Conservation (phyloP, 2,797 vertebrate genomes). For the Coluber constrictor region DNA sequence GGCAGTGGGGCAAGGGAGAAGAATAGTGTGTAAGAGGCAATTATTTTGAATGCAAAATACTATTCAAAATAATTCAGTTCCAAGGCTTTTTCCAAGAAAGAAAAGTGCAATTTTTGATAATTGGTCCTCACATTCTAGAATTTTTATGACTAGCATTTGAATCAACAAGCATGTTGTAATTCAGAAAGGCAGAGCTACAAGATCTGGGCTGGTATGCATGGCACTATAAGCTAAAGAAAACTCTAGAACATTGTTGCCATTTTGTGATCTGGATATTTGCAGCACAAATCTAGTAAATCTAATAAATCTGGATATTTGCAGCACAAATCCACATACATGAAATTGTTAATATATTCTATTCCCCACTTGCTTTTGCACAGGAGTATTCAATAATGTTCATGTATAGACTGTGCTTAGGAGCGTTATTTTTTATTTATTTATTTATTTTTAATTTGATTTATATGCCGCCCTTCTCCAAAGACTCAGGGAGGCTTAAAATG, state of each 20-base stretch:
- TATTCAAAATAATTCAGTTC: background rate
- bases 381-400: background rate
- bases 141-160: background rate
- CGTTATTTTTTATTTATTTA: too few species aligned
- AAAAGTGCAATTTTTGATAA: background rate
- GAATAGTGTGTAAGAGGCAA: background rate
- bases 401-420: background rate
- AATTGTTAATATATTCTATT: background rate
- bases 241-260: background rate
- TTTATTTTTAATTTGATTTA: too few species aligned
- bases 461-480: too few species aligned
- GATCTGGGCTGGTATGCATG: background rate
- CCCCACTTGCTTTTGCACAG: background rate
- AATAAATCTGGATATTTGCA: background rate
- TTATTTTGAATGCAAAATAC: background rate
- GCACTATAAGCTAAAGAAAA: background rate
- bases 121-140: background rate
- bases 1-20: background rate
- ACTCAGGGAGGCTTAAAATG: too few species aligned
- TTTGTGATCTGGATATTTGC: background rate
- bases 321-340: background rate
- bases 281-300: background rate
- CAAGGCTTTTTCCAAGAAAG: background rate
- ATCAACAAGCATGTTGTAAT: background rate
- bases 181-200: background rate